Evolutionary conservation across 2,888 invertebrate species (phyloP).

Genomic region (Campoletis raptor): DNA sequence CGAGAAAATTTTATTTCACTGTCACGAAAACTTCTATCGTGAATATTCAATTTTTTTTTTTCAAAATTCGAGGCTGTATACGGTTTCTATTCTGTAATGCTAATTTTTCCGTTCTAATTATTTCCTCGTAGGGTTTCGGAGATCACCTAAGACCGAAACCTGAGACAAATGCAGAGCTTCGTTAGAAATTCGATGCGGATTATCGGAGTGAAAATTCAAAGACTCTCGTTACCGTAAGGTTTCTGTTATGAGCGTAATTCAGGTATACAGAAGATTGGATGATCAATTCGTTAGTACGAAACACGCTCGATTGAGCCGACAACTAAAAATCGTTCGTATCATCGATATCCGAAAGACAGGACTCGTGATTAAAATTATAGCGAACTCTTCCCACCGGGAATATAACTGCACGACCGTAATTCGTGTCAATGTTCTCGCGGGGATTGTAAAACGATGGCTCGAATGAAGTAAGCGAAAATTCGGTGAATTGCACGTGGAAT

Average conservation of each 20-base stretch:
- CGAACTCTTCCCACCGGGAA: slow-evolving; percentile 19
- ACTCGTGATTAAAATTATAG: not conserved
- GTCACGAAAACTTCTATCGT: too few species aligned
- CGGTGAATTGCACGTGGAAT: slow-evolving; percentile 38
- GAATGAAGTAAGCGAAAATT: slow-evolving; percentile 44
- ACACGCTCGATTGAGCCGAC: not conserved
- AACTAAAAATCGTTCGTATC: slow-evolving; percentile 5
- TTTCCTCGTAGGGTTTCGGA: too few species aligned
- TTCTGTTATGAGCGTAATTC: slow-evolving; percentile 20
- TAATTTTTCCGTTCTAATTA: too few species aligned
- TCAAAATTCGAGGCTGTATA: too few species aligned
- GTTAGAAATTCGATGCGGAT: not conserved
- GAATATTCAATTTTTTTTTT: too few species aligned
- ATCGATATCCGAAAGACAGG: not conserved
- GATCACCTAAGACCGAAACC: not conserved
- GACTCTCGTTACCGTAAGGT: not conserved
- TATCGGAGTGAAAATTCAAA: not conserved
- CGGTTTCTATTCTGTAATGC: too few species aligned
- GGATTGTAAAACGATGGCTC: slow-evolving; percentile 1
- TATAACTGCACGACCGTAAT: slow-evolving; percentile 15
- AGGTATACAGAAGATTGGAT: not conserved
- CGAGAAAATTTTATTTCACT: too few species aligned
- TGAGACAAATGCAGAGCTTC: not conserved
- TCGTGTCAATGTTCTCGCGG: slow-evolving; percentile 29
- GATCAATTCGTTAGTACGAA: slow-evolving; percentile 9